Evolutionary conservation across 2,797 vertebrate genomes (phyloP).

Genomic region (Onychomys torridus): DNA sequence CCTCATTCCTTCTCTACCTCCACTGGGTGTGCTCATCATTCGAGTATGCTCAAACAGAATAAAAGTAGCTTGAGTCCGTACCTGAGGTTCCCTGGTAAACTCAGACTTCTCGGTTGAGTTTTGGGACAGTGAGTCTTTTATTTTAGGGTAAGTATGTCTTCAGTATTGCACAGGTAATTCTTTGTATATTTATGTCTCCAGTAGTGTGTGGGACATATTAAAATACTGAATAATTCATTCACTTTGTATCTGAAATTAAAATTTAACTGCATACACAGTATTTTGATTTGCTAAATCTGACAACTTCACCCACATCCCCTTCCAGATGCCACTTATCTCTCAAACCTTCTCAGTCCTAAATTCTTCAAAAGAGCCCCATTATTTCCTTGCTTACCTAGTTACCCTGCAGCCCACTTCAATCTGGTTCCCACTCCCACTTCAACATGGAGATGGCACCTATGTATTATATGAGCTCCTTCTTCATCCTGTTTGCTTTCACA

Average conservation of each 20-base stretch:
- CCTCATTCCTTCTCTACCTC: not conserved
- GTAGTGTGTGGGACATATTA: not conserved
- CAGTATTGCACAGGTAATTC: not conserved
- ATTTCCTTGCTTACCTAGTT: not conserved
- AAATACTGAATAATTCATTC: not conserved
- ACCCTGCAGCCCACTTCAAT: not conserved
- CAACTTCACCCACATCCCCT: not conserved
- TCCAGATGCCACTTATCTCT: not conserved
- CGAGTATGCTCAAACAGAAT: not conserved
- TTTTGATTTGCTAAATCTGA: constrained; percentile 38
- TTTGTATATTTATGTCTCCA: not conserved
- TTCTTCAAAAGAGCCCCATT: not conserved
- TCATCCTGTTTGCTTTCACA: not conserved
- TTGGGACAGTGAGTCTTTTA: not conserved
- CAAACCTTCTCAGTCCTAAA: not conserved
- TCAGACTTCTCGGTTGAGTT: not conserved
- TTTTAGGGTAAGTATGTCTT: not conserved
- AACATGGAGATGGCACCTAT: not conserved
- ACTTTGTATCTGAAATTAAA: constrained; percentile 26
- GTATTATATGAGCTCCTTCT: not conserved
- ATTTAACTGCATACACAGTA: not conserved
- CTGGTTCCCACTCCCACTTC: not conserved
- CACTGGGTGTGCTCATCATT: not conserved
- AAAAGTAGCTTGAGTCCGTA: not conserved
- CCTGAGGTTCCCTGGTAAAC: constrained; percentile 35